Evolutionary conservation across 53 echinoderm and acorn worm genomes (phyloP), one percentile per base, ranked within the genome.

Genomic region (Apostichopus leukothele): DNA sequence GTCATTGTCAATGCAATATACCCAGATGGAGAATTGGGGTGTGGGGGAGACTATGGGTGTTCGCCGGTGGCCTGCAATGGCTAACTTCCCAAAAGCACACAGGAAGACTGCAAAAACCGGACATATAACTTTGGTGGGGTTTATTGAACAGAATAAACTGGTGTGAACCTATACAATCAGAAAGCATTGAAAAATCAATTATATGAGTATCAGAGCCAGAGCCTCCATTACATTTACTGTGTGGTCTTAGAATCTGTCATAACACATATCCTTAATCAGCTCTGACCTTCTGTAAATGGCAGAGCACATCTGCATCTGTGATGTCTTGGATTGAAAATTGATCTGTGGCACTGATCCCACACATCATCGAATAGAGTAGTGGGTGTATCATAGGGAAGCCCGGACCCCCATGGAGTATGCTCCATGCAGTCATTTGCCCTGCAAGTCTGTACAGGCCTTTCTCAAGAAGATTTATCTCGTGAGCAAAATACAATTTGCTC

Each of bases 361-460:
- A 53, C 91, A 91, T 91, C 75, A 91, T 4, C 75, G 51, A 25
- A 14, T 71, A 89, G 9, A 92, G 53, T 53, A 10, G 11, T 7
- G 89, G 89, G 74, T 79, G 86, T 19, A 89, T 26, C 0, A 22
- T 39, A 54, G 68, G 61, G 13, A 92, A 78, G 14, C 92, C 92
- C 80, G 92, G 92, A 5, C 92, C 92, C 21, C 79, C 89, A 71
- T 92, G 92, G 19, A 89, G 86, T n/a, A 92, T 50, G 54, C 92
- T 92, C 92, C 89, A 89, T 51, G 86, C 66, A 14, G 83, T 68
- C 67, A 88, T 88, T 73, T 86, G n/a, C 7, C 92, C 92, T 52
- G 92, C 89, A 51, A 89, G 88, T 76, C 79, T 89, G 75, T 89
- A 92, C n/a, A 75, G 73, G 12, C 90, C 83, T 52, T 90, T 76